Conservation (phyloP, 2,797 vertebrate genomes). For the Rhadinocentrus ornatus region DNA sequence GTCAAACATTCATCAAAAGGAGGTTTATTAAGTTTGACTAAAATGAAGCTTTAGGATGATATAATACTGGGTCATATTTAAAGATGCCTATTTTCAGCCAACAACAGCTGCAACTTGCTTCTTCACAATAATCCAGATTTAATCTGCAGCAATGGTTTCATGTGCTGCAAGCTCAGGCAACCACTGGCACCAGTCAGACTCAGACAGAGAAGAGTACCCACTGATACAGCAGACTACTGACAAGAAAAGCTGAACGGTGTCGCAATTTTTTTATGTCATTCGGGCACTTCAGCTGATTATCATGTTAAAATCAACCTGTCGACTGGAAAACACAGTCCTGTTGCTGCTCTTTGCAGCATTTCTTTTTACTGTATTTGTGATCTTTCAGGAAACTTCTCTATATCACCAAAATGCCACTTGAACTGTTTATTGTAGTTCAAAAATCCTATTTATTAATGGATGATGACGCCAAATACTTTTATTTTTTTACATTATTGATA, state of each 20-base stretch:
- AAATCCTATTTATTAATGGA: no score
- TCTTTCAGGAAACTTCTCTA: no score
- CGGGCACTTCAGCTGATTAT: conserved; percentile 10
- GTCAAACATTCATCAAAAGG: neutral
- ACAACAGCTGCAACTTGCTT: neutral
- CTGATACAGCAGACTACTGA: neutral
- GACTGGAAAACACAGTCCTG: no score
- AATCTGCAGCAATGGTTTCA: conserved; percentile 14
- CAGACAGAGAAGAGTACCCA: no score
- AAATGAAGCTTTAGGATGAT: neutral
- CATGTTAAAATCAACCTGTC: neutral
- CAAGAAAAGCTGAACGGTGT: no score
- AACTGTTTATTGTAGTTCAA: no score
- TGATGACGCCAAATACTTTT: no score
- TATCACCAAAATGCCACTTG: no score
- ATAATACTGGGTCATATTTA: neutral
- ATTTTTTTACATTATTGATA: no score
- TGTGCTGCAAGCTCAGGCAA: neutral
- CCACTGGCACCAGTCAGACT: neutral
- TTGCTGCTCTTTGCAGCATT: no score
- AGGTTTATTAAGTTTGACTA: neutral
- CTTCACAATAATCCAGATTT: conserved; percentile 9
- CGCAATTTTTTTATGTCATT: neutral
- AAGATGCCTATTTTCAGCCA: neutral
- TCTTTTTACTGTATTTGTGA: no score